Percentiles rank a stretch among this genome's conserved stretches.
These are phyloP conservation scores for Misgurnus anguillicaudatus DNA, from an alignment of 2,113 vertebrate species.

Conservation along the genomic window DNA sequence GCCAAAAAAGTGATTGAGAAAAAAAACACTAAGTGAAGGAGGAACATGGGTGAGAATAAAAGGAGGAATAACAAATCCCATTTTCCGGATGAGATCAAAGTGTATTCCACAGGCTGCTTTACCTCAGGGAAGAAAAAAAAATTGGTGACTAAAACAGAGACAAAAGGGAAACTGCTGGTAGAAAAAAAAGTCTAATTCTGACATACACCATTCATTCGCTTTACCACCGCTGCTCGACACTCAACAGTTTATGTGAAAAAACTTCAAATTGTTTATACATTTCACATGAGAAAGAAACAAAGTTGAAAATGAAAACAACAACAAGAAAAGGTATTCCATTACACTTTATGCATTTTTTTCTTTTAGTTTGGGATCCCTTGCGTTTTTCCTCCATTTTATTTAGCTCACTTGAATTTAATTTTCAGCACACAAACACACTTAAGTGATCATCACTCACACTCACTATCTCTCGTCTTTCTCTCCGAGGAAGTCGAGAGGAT, in stretches of 20 bases:
- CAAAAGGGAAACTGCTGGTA: neutral
- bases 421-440: conserved; percentile 25
- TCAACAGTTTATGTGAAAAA: neutral
- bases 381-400: neutral
- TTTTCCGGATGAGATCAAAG: conserved; percentile 39
- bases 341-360: too few species aligned
- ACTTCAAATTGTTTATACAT: neutral
- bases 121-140: conserved; percentile 9
- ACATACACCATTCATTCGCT: neutral
- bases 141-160: neutral
- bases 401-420: neutral
- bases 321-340: too few species aligned
- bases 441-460: neutral
- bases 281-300: too few species aligned
- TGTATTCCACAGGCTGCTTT: conserved; percentile 15
- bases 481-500: conserved; percentile 28
- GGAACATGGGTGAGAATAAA: neutral
- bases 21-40: neutral
- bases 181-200: neutral
- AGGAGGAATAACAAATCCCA: neutral
- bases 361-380: too few species aligned
- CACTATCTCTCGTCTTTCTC: conserved; percentile 17
- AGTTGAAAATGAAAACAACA: too few species aligned
- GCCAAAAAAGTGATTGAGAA: conserved; percentile 34
- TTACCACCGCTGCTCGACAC: neutral